Evolutionary conservation across 2,113 vertebrate species (phyloP).

Genomic region (Daphoenositta chrysoptera): DNA sequence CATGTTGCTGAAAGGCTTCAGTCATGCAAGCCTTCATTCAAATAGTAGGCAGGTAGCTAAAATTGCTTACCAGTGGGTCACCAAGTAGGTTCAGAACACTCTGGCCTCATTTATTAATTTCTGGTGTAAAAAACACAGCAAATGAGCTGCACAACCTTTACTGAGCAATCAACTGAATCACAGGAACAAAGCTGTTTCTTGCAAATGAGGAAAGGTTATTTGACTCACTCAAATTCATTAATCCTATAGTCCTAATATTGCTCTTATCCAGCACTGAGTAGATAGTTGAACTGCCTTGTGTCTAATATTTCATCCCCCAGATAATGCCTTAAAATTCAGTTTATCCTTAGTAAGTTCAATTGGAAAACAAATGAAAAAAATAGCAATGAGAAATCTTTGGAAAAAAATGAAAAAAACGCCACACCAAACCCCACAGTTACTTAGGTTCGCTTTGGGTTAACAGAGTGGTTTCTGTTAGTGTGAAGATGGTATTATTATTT

Average conservation of each 20-base stretch:
- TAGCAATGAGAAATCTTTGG: neutral
- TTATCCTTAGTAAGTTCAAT: neutral
- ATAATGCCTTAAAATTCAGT: neutral
- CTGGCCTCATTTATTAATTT: constrained; percentile 20
- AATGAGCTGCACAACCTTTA: constrained; percentile 14
- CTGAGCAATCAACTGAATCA: constrained; percentile 24
- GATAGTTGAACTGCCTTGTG: neutral
- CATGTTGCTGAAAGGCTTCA: neutral
- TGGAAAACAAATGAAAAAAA: neutral
- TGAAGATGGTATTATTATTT: neutral
- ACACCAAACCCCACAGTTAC: neutral
- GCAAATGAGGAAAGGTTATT: constrained; percentile 31
- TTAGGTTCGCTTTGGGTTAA: neutral
- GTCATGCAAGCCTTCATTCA: neutral
- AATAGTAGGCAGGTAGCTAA: neutral
- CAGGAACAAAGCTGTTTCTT: constrained; percentile 21
- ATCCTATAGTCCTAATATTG: neutral
- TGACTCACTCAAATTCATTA: constrained; percentile 34
- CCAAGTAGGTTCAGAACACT: neutral
- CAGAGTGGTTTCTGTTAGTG: neutral
- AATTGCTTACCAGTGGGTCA: neutral
- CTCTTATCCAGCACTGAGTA: neutral
- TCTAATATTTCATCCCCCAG: neutral
- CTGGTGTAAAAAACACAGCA: neutral
- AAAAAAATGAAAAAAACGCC: neutral